Conservation (phyloP, 2,797 vertebrate species). For the Coregonus ussuriensis region DNA sequence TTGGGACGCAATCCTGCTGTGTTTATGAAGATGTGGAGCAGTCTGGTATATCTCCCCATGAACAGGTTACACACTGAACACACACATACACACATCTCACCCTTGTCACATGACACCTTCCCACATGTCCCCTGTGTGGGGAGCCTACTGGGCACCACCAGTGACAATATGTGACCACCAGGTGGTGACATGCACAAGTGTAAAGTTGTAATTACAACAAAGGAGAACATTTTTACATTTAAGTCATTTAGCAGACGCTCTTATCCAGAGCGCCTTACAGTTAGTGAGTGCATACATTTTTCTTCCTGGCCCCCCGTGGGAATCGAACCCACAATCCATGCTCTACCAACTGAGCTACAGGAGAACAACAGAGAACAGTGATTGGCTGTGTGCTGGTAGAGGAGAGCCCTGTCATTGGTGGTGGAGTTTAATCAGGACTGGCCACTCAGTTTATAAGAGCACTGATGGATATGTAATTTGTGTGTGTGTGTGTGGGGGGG, state of each 20-base stretch:
- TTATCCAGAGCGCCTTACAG: no score
- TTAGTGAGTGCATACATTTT: no score
- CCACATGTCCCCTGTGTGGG: slow-evolving; percentile 10
- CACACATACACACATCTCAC: slow-evolving; percentile 6
- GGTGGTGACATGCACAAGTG: slow-evolving; percentile 79
- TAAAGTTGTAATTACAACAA: slow-evolving; percentile 74
- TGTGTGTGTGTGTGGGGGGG: background rate
- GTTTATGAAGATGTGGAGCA: background rate
- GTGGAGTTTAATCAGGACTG: slow-evolving; percentile 19
- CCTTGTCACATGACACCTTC: slow-evolving; percentile 19
- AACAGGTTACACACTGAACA: background rate
- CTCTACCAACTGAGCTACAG: no score
- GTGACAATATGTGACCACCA: slow-evolving; percentile 73
- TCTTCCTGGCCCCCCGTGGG: no score
- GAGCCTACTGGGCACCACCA: slow-evolving; percentile 46
- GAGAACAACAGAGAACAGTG: slow-evolving; percentile 23
- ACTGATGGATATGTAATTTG: slow-evolving; percentile 20
- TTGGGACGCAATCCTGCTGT: background rate
- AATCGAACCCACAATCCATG: no score
- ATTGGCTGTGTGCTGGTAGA: slow-evolving; percentile 21
- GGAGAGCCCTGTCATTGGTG: slow-evolving; percentile 15
- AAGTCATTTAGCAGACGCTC: no score
- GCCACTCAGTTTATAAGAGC: slow-evolving; percentile 7
- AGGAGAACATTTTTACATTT: slow-evolving; percentile 11
- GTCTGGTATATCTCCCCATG: background rate